Conservation (phyloP, 1,140 invertebrate genomes). For the Formica exsecta region DNA sequence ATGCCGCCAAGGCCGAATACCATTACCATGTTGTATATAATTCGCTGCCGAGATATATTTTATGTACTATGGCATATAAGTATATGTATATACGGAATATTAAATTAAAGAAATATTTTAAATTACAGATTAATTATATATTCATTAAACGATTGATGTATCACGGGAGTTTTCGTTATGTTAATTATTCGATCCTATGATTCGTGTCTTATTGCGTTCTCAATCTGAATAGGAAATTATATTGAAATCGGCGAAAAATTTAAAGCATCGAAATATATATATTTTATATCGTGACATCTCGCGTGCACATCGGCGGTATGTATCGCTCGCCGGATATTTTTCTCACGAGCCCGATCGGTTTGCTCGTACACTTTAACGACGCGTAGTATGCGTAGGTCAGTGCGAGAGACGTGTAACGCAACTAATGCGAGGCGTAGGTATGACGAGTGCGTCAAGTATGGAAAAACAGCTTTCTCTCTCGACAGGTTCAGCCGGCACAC, state of each 20-base stretch:
- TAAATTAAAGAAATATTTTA: no score
- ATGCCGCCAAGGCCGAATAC: no score
- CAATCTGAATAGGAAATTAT: no score
- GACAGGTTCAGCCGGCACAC: slow-evolving; percentile 82
- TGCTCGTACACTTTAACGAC: slow-evolving; percentile 46
- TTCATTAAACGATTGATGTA: no score
- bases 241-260: neutral
- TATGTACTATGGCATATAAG: no score
- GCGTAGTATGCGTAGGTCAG: slow-evolving; percentile 71
- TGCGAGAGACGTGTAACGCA: slow-evolving; percentile 71
- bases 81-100: no score
- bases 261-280: neutral
- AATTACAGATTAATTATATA: no score
- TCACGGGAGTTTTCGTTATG: no score
- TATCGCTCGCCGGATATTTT: slow-evolving; percentile 47
- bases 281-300: slow-evolving; percentile 50
- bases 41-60: no score
- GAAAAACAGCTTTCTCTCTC: slow-evolving; percentile 86
- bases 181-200: no score
- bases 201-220: no score
- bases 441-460: slow-evolving; percentile 81
- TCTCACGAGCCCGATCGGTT: slow-evolving; percentile 51
- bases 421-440: slow-evolving; percentile 76
- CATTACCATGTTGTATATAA: no score
- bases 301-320: neutral